These are phyloP conservation scores for Vimba vimba DNA, from an alignment of 2,113 vertebrate genomes.

Conservation along the genomic window DNA sequence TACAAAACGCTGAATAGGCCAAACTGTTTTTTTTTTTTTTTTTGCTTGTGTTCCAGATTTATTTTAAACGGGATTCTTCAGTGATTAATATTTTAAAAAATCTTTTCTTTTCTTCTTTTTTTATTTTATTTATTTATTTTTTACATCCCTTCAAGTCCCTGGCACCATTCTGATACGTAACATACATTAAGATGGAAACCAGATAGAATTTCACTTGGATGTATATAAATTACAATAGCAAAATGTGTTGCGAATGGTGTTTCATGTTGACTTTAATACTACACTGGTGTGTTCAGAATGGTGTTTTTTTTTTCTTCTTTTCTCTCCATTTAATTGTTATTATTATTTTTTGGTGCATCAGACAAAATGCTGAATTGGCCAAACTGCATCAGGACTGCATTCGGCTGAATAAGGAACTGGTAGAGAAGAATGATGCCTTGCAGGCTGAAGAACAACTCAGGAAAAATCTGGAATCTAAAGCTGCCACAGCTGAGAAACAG, in stretches of 20 bases:
- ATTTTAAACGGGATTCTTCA: no score
- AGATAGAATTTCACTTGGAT: neutral
- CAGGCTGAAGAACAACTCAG: conserved; percentile 85
- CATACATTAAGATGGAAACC: neutral
- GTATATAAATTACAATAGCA: neutral
- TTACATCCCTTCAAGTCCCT: neutral
- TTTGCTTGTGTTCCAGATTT: no score
- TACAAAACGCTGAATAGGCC: no score
- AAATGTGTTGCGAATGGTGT: neutral
- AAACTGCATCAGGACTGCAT: conserved; percentile 90
- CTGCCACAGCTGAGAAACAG: conserved; percentile 79
- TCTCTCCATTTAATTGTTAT: neutral
- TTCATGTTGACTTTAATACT: neutral
- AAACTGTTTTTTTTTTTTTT: no score
- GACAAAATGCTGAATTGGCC: conserved; percentile 92
- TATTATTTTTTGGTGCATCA: conserved; percentile 56
- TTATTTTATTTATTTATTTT: no score
- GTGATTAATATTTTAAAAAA: no score
- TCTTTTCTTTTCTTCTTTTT: no score
- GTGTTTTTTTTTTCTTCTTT: no score
- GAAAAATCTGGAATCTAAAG: conserved; percentile 85
- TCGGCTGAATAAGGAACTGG: conserved; percentile 87
- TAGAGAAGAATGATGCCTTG: conserved; percentile 82
- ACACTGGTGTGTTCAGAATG: no score
- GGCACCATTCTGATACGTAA: neutral